Evolutionary conservation across 2,888 invertebrate genomes (phyloP), one percentile per base, ranked within the genome.

Genomic region (Acanthopleura granulata): DNA sequence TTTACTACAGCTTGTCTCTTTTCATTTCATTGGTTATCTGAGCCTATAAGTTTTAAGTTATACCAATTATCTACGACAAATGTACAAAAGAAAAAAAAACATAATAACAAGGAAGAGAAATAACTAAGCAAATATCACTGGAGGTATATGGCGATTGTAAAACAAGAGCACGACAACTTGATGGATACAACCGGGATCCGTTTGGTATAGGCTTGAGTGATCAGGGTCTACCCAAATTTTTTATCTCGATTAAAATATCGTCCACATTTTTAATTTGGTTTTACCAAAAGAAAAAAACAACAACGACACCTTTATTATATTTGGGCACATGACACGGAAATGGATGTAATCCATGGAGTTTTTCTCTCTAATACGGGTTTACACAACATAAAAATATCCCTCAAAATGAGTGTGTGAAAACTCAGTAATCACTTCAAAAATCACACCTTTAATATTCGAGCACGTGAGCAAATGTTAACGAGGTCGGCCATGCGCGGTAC

Each of bases 401-500:
- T 40, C 40, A 40, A 40, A 40, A 40, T 3, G 40, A 40, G 40
- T 40, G 40, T 40, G 40, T n/a, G n/a, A n/a, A 40, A 40, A 40
- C 40, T 40, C 40, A 40, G 9, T 40, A 40, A 40, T 40, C 40
- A 40, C 40, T 9, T 40, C 40, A 40, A 40, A 40, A 40, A n/a
- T 22, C 57, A 57, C 57, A 57, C 57, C 22, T 22, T 57, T 57
- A 18, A n/a, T n/a, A 22, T 18, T 57, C 6, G 57, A 22, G 57
- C 22, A n/a, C 57, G 57, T 57, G 57, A 57, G 57, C 57, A 57
- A 57, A 57, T 57, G 57, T 57, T 40, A 40, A 40, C 40, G 40
- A 40, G 40, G 57, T 57, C 57, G 57, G 57, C 22, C 40, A 40
- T 40, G 40, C 40, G 40, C 40, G 9, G 40, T 40, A 40, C 9